A percentile compares a stretch with the other conserved stretches of the same genome.
phyloP scores from a whole-genome alignment of 2,113 vertebrate genomes.

The Perognathus longimembris region DNA sequence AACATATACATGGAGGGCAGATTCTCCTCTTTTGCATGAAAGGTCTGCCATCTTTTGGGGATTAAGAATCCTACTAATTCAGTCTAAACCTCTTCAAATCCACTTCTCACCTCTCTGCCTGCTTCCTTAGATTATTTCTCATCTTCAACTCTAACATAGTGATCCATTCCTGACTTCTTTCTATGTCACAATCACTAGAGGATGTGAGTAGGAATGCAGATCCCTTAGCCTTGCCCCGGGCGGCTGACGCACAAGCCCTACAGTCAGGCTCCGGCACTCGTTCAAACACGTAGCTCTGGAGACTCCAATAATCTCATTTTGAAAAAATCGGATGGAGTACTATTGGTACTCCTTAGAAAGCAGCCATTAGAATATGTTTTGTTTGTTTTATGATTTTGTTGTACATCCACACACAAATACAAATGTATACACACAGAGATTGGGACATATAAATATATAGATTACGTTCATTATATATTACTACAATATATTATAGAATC shows the following conservation, averaged over 20 bases:
- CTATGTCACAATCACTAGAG: neutral
- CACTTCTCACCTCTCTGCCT: neutral
- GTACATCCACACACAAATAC: neutral
- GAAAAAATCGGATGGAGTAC: neutral
- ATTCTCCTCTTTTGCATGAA: neutral
- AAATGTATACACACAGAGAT: too few species aligned
- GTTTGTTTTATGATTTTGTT: neutral
- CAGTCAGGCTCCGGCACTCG: too few species aligned
- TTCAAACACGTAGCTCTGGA: neutral
- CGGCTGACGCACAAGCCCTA: neutral
- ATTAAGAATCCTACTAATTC: neutral
- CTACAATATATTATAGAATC: neutral
- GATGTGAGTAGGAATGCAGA: neutral
- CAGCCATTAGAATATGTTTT: neutral
- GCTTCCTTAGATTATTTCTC: neutral
- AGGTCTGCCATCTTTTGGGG: neutral
- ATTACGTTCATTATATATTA: too few species aligned
- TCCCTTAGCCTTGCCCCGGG: neutral
- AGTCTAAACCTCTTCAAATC: neutral
- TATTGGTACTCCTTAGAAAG: neutral
- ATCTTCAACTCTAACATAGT: neutral
- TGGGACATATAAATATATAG: too few species aligned
- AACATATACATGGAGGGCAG: too few species aligned
- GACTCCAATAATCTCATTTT: neutral
- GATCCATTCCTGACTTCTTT: neutral